Evolutionary conservation across 2,888 invertebrate species (phyloP).

Genomic region (Drosophila macrothrix): DNA sequence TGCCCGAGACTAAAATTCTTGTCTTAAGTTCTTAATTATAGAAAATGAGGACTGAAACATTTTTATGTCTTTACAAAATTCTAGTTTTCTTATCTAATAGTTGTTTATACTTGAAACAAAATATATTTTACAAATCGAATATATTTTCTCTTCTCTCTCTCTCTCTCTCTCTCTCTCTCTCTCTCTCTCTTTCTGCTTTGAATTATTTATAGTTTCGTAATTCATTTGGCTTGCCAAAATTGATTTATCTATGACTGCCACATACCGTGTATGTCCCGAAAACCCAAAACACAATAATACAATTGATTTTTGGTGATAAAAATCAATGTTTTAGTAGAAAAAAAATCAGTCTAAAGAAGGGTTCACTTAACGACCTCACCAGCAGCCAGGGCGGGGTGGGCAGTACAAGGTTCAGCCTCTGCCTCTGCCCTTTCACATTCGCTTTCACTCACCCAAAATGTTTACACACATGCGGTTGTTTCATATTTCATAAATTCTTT

Average conservation of each 20-base stretch:
- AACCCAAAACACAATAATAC: slow-evolving; percentile 74
- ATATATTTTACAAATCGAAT: not conserved
- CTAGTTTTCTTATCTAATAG: not conserved
- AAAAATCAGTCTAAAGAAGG: slow-evolving; percentile 38
- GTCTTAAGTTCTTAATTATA: not conserved
- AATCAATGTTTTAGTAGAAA: slow-evolving; percentile 70
- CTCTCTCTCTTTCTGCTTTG: not conserved
- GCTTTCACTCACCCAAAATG: slow-evolving; percentile 57
- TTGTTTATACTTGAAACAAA: not conserved
- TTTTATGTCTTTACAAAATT: not conserved
- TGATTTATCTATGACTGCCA: slow-evolving; percentile 71
- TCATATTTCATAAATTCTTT: slow-evolving; percentile 73
- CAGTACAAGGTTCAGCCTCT: not conserved
- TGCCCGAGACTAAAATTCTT: not conserved
- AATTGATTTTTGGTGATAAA: slow-evolving; percentile 81
- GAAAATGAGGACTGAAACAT: not conserved
- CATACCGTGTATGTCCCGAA: slow-evolving; percentile 40
- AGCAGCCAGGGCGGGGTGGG: slow-evolving; percentile 17
- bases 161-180: too few species aligned
- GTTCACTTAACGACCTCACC: slow-evolving; percentile 52
- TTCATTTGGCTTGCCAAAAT: slow-evolving; percentile 59
- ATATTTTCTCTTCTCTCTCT: not conserved
- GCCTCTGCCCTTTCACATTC: slow-evolving; percentile 33
- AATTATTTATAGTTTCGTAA: slow-evolving; percentile 43
- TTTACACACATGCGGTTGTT: slow-evolving; percentile 80